Conservation (phyloP, 2,888 invertebrate genomes). For the Drosophila incognita region DNA sequence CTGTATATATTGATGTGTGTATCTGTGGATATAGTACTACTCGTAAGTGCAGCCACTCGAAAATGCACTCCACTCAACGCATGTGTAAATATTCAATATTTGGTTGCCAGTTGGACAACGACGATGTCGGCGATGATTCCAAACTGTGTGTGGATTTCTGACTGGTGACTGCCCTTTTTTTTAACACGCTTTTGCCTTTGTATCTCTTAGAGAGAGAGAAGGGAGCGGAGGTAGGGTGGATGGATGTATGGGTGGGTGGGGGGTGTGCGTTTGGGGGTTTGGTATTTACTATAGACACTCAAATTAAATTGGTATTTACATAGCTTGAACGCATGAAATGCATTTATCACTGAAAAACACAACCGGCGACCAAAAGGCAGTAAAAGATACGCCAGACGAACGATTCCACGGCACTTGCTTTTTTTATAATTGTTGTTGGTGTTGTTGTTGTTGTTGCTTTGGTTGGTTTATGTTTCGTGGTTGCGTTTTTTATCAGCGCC, state of each 20-base stretch:
- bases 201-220: slow-evolving; percentile 1
- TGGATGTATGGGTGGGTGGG: slow-evolving; percentile 6
- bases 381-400: slow-evolving; percentile 42
- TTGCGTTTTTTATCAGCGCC: slow-evolving; percentile 70
- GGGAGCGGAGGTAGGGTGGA: background rate
- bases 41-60: slow-evolving; percentile 78
- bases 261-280: slow-evolving; percentile 42
- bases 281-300: slow-evolving; percentile 77
- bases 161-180: slow-evolving; percentile 67
- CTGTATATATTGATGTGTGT: slow-evolving; percentile 2
- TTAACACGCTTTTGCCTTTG: slow-evolving; percentile 28
- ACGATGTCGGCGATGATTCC: slow-evolving; percentile 18
- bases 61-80: slow-evolving; percentile 75
- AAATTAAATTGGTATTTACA: slow-evolving; percentile 83
- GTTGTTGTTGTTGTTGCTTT: slow-evolving; percentile 36
- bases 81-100: slow-evolving; percentile 82
- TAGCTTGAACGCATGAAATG: slow-evolving; percentile 79
- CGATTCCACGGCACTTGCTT: slow-evolving; percentile 64
- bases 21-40: slow-evolving; percentile 15
- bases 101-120: slow-evolving; percentile 57
- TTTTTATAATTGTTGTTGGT: slow-evolving; percentile 30
- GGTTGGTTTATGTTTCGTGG: slow-evolving; percentile 64
- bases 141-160: slow-evolving; percentile 37
- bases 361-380: slow-evolving; percentile 27
- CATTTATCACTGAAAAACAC: slow-evolving; percentile 67